Evolutionary conservation across 2,888 invertebrate species (phyloP), one percentile per base, ranked within the genome.

Genomic region (Andrena bucephala): DNA sequence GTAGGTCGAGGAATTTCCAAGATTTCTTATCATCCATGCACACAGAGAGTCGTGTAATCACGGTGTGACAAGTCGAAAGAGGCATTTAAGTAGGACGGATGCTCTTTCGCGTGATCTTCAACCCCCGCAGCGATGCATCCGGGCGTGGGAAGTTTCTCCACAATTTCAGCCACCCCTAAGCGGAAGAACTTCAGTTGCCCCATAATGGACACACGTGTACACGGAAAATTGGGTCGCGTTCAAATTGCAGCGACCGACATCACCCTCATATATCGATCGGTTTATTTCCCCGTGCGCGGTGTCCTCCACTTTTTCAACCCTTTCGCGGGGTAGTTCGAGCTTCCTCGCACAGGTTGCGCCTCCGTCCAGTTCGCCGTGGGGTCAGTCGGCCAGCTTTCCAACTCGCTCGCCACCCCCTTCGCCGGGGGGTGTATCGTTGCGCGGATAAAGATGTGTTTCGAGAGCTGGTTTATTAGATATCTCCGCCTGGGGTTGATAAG

Each of bases 391-490:
- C 78, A 81, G 75, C 77, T 70, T 78, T 83, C 77, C 36, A 71
- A 83, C 81, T 77, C 80, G 72, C 81, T 78, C 74, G 63, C 73
- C 60, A 77, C 36, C 69, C 71, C 69, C 67, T 69, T 65, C 50
- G 72, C 20, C 20, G 8, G 63, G 77, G 76, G 70, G 69, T 76
- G 70, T 91, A 91, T 90, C 91, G 88, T 77, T 85, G 88, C 79
- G 84, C 86, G 81, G 85, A 85, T 88, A 86, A 89, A 85, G 88
- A 85, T 84, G 89, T 83, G 87, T 90, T 89, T 92, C 90, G 83
- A 91, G 91, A 91, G 93, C 88, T 91, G 92, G 92, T 93, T 93
- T 93, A 93, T 93, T 92, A 93, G 93, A 93, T 93, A 92, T 93
- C 92, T 84, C 84, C 88, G 79, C 65, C 77, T 54, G 83, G 84